These are phyloP conservation scores for Bungarus multicinctus DNA, from an alignment of 2,113 vertebrate genomes.

Conservation along the genomic window DNA sequence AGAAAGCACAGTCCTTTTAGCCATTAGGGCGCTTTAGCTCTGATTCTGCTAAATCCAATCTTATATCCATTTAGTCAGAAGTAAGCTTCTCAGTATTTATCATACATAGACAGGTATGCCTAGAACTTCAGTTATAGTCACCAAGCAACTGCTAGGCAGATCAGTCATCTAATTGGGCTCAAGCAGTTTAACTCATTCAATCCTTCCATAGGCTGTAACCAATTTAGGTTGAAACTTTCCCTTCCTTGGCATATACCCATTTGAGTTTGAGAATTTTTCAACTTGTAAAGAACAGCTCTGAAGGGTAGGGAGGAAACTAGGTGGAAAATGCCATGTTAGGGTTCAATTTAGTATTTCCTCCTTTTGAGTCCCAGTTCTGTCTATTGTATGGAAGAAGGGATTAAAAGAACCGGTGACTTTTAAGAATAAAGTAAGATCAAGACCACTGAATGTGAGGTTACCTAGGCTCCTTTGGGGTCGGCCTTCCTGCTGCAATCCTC, in stretches of 20 bases:
- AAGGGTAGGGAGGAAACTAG: background rate
- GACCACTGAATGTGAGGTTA: background rate
- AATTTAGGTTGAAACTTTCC: background rate
- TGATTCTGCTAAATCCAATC: background rate
- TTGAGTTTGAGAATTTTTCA: background rate
- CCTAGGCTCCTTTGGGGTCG: background rate
- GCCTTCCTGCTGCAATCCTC: background rate
- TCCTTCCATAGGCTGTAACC: background rate
- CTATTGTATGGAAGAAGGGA: background rate
- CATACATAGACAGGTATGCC: background rate
- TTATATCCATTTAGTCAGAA: background rate
- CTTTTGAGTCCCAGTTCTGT: background rate
- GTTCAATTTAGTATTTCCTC: background rate
- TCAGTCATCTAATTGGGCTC: background rate
- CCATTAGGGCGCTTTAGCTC: background rate
- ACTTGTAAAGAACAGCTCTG: background rate
- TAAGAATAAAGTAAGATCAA: background rate
- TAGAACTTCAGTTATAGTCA: background rate
- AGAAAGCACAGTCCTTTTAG: background rate
- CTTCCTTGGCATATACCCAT: background rate
- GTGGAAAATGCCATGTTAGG: background rate
- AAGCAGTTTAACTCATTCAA: background rate
- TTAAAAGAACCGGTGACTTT: background rate
- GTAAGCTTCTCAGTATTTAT: background rate
- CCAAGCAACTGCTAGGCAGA: too few relatives aligned